Percentiles rank a stretch among this genome's conserved stretches.
Conservation (phyloP, 2,888 invertebrate genomes). For the Sesia bembeciformis region DNA sequence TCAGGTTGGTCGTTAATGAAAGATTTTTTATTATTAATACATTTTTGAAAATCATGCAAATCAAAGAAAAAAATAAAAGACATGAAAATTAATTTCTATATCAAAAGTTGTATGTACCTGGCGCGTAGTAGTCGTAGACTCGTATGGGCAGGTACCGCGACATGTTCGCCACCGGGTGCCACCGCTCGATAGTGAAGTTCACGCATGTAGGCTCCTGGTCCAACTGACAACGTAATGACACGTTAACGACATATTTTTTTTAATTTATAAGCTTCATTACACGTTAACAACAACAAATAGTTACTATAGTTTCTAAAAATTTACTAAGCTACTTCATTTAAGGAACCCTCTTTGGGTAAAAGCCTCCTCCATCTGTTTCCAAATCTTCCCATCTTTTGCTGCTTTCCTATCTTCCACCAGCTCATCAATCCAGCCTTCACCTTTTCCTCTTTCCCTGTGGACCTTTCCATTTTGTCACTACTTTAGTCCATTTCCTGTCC, state of each 20-base stretch:
- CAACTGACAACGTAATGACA: slow-evolving; percentile 67
- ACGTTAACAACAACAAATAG: slow-evolving; percentile 2
- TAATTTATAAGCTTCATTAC: neutral
- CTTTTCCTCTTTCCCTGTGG: no score
- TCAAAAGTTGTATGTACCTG: slow-evolving; percentile 74
- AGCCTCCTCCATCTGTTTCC: no score
- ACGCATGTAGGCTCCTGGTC: slow-evolving; percentile 90
- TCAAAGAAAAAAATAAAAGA: neutral
- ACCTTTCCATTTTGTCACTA: no score
- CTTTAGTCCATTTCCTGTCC: no score
- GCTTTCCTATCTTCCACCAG: no score
- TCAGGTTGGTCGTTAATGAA: no score
- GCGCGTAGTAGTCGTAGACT: slow-evolving; percentile 96
- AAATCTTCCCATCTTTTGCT: no score
- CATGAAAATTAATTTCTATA: neutral
- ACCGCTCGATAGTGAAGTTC: slow-evolving; percentile 93
- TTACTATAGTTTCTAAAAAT: neutral
- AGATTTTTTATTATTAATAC: neutral
- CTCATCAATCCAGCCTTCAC: no score
- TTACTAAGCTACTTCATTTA: no score
- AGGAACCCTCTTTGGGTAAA: no score
- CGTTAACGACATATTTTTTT: slow-evolving; percentile 11
- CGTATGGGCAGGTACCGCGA: slow-evolving; percentile 91
- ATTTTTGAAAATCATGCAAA: neutral
- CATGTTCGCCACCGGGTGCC: slow-evolving; percentile 98